Conservation (phyloP, 92 coral and sea anemone genomes). For the Anthopleura xanthogrammica region DNA sequence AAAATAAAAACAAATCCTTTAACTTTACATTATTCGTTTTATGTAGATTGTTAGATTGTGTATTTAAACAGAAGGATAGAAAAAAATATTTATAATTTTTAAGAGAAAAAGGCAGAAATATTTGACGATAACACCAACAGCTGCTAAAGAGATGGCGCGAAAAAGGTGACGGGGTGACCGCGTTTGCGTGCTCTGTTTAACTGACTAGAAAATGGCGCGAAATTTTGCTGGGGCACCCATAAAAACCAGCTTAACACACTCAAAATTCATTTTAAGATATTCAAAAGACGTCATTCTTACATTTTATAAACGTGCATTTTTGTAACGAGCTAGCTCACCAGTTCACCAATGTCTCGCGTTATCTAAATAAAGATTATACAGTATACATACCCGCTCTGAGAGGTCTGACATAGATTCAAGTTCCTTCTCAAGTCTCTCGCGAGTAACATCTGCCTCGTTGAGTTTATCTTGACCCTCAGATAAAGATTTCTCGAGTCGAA, state of each 20-base stretch:
- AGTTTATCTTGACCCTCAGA: conserved; percentile 85
- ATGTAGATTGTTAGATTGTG: neutral
- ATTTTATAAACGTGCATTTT: no score
- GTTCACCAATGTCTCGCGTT: no score
- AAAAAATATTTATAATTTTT: neutral
- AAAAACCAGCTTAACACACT: neutral
- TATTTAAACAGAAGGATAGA: no score
- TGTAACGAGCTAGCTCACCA: no score
- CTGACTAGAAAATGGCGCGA: neutral
- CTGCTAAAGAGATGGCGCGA: conserved; percentile 5
- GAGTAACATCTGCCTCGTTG: conserved; percentile 66
- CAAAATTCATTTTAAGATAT: no score
- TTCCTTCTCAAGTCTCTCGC: conserved; percentile 87
- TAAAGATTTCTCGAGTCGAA: conserved; percentile 82
- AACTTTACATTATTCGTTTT: neutral
- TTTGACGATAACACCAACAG: neutral
- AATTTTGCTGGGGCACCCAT: neutral
- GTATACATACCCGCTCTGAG: conserved; percentile 68
- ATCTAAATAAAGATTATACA: no score
- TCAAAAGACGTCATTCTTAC: neutral
- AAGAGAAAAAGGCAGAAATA: no score
- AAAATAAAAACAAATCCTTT: neutral
- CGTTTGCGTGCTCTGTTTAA: neutral
- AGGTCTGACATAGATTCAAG: conserved; percentile 88
- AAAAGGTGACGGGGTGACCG: neutral